Percentiles rank a stretch among this genome's conserved stretches.
These are phyloP conservation scores for Antechinus flavipes DNA, from an alignment of 2,113 vertebrate species.

Conservation along the genomic window DNA sequence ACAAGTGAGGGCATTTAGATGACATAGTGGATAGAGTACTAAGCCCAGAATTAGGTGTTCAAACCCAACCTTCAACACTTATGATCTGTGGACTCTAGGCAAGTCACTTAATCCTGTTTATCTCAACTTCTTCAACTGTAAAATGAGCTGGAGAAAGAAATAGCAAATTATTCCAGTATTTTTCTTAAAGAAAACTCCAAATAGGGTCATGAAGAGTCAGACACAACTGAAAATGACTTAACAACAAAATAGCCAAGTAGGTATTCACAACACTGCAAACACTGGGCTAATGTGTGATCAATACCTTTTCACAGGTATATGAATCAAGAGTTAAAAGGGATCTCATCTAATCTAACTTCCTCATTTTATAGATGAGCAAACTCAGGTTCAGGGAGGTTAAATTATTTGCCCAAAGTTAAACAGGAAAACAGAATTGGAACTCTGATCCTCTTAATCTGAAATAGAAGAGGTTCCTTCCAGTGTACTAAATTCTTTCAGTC, in stretches of 20 bases:
- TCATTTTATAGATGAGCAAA: background rate
- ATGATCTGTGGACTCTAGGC: background rate
- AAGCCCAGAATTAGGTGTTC: no score
- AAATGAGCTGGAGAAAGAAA: no score
- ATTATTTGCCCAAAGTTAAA: background rate
- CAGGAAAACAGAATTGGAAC: background rate
- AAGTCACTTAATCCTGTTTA: background rate
- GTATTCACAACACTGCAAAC: background rate
- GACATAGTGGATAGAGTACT: no score
- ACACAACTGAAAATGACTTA: background rate
- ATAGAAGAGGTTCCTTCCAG: background rate
- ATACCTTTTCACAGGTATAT: background rate
- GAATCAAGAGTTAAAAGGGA: background rate
- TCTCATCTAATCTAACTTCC: background rate
- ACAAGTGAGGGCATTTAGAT: no score
- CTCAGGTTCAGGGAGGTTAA: background rate
- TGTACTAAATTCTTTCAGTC: slow-evolving; percentile 54
- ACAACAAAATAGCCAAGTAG: background rate
- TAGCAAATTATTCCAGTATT: no score
- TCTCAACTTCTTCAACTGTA: background rate
- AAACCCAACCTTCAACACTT: background rate
- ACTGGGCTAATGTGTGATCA: background rate
- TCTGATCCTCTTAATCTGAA: background rate
- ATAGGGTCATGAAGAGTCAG: background rate
- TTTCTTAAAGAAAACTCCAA: no score